Base-by-base conservation (phyloP, 2,797 vertebrate species). In the Anguilla obscura region DNA sequence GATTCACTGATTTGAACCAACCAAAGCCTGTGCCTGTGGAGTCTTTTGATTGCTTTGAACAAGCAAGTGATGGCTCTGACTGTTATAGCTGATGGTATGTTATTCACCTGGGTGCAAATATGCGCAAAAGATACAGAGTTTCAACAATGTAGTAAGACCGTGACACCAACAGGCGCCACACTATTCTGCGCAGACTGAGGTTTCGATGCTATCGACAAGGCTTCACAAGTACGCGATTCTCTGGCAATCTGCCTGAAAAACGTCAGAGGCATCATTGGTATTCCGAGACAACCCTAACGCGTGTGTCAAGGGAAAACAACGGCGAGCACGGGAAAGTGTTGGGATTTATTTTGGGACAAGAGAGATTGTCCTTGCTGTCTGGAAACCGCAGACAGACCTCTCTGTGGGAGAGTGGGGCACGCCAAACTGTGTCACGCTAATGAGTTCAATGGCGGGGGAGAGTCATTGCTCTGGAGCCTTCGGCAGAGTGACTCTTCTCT, bases 331-430 rank as follows among this genome's bases (percentile, higher is more conserved):
- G 69, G 93, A 93, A 87, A 92, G 90, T 85, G 30, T 86, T 88
- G 92, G 93, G 93, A 94, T 94, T 94, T 92, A 95, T 92, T 92
- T 90, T 90, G 91, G 90, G 94, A 90, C 74, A 89, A 90, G 90
- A 92, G 92, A 91, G 89, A 92, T 93, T 94, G 93, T 94, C 93
- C 93, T 93, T 93, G 91, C 91, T 56, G 86, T 84, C 88, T 63
- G 84, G 88, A 71, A 87, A 90, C 92, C 92, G 90, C 88, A 90
- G 89, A 92, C 6, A 60, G 76, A 88, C 88, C 92, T 89, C 91
- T 92, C 88, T 90, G 90, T 90, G 88, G 40, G 90, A 92, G 90
- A 88, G 90, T 60, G 79, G 88, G 87, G 89, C 56, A 85, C 88
- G 89, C 27, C 40, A 74, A 91, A 90, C 89, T 89, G 84, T 84